These are phyloP conservation scores for Tetranychus piercei DNA, from an alignment of 2,888 invertebrate genomes.

Conservation along the genomic window DNA sequence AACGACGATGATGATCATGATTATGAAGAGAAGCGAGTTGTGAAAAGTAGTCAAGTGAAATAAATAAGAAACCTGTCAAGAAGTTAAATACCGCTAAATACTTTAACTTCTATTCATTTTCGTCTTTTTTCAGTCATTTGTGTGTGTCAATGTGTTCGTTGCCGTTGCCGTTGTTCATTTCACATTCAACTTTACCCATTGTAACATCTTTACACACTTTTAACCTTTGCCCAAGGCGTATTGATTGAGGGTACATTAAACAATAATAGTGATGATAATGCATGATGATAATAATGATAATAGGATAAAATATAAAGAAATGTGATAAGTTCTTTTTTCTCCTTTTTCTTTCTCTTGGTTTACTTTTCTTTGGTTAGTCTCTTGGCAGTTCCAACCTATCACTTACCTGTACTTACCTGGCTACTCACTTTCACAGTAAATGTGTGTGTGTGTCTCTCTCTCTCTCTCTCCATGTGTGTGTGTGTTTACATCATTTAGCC, in stretches of 20 bases:
- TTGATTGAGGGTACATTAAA: background rate
- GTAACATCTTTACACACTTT: background rate
- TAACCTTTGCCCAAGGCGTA: background rate
- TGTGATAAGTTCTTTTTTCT: background rate
- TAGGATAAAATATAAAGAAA: background rate
- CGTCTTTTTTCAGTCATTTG: background rate
- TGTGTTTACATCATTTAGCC: too few relatives aligned
- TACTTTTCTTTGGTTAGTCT: too few relatives aligned
- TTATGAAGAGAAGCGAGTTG: background rate
- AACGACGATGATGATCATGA: background rate
- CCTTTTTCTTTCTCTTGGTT: too few relatives aligned
- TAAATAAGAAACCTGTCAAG: background rate
- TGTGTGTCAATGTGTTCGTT: background rate
- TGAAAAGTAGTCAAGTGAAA: background rate
- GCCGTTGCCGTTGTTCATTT: background rate
- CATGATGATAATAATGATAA: background rate
- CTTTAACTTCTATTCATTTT: background rate
- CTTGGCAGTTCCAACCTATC: too few relatives aligned
- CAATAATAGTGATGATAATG: background rate
- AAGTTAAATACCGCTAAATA: constrained; percentile 1
- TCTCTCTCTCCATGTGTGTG: too few relatives aligned
- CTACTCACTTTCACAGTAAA: too few relatives aligned
- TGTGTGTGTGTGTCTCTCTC: too few relatives aligned
- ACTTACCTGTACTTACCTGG: too few relatives aligned
- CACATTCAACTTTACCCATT: background rate